Evolutionary conservation across 2,888 invertebrate species (phyloP).

Genomic region (Drosophila ustulata): DNA sequence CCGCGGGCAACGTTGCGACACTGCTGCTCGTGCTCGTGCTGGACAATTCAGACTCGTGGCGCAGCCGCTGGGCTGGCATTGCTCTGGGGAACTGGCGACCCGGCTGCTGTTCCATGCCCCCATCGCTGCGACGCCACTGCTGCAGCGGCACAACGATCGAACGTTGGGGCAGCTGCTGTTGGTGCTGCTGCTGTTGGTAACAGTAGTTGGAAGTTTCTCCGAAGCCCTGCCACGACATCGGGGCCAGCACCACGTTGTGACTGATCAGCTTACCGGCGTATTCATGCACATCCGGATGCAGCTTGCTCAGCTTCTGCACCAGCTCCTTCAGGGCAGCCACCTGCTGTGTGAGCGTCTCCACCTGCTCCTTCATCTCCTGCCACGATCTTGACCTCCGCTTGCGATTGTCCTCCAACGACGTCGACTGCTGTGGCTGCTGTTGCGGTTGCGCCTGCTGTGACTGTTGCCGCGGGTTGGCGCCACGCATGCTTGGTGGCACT

Average conservation of each 20-base stretch:
- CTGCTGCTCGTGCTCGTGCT: constrained; percentile 52
- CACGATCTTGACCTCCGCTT: constrained; percentile 28
- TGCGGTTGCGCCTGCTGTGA: constrained; percentile 8
- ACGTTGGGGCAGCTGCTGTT: too few species aligned
- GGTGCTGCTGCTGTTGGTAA: too few species aligned
- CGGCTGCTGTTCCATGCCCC: too few species aligned
- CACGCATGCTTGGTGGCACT: not conserved
- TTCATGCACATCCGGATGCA: constrained; percentile 48
- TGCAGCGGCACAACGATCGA: too few species aligned
- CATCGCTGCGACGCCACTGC: too few species aligned
- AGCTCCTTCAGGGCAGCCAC: constrained; percentile 65
- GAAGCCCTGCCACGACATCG: constrained; percentile 50
- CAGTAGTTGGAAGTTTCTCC: too few species aligned
- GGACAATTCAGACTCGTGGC: constrained; percentile 62
- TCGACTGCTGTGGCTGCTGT: not conserved
- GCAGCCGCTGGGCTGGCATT: too few species aligned
- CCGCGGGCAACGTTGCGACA: constrained; percentile 3
- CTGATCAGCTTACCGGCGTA: constrained; percentile 53
- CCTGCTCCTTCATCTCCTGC: constrained; percentile 47
- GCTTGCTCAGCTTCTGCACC: constrained; percentile 24
- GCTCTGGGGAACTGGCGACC: too few species aligned
- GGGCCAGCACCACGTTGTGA: constrained; percentile 56
- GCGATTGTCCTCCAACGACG: not conserved
- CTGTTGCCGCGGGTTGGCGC: not conserved
- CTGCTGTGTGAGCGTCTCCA: constrained; percentile 61